These are phyloP conservation scores for Knipowitschia caucasica DNA, from an alignment of 2,797 vertebrate species.

Conservation along the genomic window DNA sequence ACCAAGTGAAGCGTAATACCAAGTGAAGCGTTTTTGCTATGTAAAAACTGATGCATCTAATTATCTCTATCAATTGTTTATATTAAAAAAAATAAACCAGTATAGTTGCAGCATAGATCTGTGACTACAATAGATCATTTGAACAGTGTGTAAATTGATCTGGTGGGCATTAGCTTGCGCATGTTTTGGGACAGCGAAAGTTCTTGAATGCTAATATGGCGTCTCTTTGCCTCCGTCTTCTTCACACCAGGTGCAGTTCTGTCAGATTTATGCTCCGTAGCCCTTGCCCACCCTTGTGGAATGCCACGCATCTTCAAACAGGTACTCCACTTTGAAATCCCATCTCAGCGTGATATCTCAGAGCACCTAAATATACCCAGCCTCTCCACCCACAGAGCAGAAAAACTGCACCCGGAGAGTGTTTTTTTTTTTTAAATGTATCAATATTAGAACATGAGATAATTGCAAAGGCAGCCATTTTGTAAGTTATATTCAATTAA, in stretches of 20 bases:
- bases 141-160: conserved; percentile 59
- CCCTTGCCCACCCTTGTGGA: conserved; percentile 69
- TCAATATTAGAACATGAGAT: too few species aligned
- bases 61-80: too few species aligned
- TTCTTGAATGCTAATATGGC: conserved; percentile 63
- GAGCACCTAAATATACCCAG: conserved; percentile 73
- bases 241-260: conserved; percentile 71
- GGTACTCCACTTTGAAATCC: conserved; percentile 78
- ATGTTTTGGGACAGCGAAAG: conserved; percentile 58
- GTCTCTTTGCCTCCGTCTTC: conserved; percentile 56
- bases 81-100: conserved; percentile 22
- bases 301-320: conserved; percentile 79
- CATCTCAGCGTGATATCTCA: conserved; percentile 69
- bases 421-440: too few species aligned
- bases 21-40: too few species aligned
- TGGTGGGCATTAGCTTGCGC: conserved; percentile 63
- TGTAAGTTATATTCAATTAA: too few species aligned
- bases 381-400: conserved; percentile 61
- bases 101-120: background rate
- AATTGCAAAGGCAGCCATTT: too few species aligned
- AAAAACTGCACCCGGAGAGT: conserved; percentile 63
- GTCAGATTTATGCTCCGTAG: conserved; percentile 71
- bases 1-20: too few species aligned
- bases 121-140: conserved; percentile 18
- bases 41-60: too few species aligned